Evolutionary conservation across 2,888 invertebrate genomes (phyloP), one percentile per base, ranked within the genome.

Genomic region (Scelioninae gen. 2): DNA sequence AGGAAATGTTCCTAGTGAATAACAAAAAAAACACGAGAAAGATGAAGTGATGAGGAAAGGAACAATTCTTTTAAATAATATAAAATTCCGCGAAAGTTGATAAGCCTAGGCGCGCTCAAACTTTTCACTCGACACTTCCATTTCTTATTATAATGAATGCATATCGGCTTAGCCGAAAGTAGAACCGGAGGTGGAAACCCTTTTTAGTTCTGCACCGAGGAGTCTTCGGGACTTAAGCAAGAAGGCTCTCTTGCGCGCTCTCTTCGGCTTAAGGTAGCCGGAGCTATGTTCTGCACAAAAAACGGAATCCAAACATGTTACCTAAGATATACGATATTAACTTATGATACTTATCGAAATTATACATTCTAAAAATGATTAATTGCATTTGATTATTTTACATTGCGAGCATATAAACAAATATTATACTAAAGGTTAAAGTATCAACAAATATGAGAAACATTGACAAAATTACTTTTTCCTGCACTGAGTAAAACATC

Each of bases 81-180:
- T 82, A 85, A 84, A 84, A 85, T 83, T 85, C 84, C 78, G 78
- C 81, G 80, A 78, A 83, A 85, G 81, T 85, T 85, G 85, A 84
- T 85, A 85, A 85, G 85, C 81, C 79, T 78, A 77, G 78, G 78
- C 81, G 78, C 76, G 79, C 76, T 79, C 77, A 80, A 82, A 82
- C 80, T 82, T 82, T 81, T 81, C 79, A 81, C 81, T 81, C 78
- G 69, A 45, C 73, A 70, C 81, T 82, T 81, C 79, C 83, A 84
- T 85, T 84, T 82, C 84, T 85, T 84, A 83, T 84, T 85, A 82
- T 85, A 85, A 85, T 85, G 84, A 85, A 85, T 85, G 85, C 83
- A 85, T 85, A 85, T 85, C 84, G 84, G 85, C 85, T 85, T 85
- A 85, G 81, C 80, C 79, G 80, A 78, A 80, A 81, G 79, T 78